phyloP scores from a whole-genome alignment of 2,113 vertebrate species.

The Struthio camelus region DNA sequence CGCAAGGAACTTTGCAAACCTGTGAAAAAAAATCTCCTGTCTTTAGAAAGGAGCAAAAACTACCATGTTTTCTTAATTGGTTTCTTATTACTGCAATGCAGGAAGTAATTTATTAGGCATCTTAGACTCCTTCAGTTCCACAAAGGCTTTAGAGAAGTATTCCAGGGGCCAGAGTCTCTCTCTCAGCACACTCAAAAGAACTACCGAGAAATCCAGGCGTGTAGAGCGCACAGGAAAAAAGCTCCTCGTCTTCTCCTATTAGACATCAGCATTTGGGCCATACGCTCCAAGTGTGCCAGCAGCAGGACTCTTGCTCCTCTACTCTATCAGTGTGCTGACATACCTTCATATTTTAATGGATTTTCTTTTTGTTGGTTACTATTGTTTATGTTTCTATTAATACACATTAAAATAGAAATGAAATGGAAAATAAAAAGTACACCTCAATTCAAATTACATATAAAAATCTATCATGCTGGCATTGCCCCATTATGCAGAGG shows the following conservation, averaged over 20 bases:
- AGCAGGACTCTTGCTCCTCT: neutral
- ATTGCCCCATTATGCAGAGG: slow-evolving; percentile 25
- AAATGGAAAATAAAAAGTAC: slow-evolving; percentile 18
- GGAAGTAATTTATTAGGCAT: neutral
- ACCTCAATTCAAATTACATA: slow-evolving; percentile 23
- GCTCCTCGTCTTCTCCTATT: neutral
- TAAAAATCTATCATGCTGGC: neutral
- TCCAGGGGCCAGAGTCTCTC: neutral
- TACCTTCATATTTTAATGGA: neutral
- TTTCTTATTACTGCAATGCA: neutral
- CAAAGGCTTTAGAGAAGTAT: neutral
- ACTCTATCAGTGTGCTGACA: neutral
- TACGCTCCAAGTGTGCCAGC: accelerated
- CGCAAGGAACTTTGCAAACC: neutral
- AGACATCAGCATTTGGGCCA: neutral
- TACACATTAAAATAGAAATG: slow-evolving; percentile 40
- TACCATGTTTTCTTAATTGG: neutral
- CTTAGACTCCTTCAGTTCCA: neutral
- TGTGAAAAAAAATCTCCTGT: neutral
- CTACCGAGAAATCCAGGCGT: neutral
- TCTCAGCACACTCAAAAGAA: neutral
- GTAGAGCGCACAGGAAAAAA: neutral
- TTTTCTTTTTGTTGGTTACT: slow-evolving; percentile 7
- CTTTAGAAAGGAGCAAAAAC: neutral
- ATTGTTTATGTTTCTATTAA: slow-evolving; percentile 38